Percentiles rank a stretch among this genome's conserved stretches.
Conservation (phyloP, 2,888 invertebrate genomes). For the Drosophila lacicola region DNA sequence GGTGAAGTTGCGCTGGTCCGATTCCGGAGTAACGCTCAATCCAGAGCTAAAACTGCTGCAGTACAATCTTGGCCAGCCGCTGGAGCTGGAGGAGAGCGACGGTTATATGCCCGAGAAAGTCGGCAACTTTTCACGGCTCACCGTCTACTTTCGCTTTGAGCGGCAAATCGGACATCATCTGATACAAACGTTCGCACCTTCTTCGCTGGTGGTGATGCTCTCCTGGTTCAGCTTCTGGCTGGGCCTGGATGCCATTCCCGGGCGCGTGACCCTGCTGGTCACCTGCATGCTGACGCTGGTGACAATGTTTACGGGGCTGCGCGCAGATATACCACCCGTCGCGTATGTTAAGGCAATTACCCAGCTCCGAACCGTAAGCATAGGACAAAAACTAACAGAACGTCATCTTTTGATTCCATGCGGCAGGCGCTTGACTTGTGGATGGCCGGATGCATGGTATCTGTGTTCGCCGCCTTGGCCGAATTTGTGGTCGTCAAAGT, state of each 20-base stretch:
- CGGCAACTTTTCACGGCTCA: constrained; percentile 92
- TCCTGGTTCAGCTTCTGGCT: constrained; percentile 96
- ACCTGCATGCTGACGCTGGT: constrained; percentile 94
- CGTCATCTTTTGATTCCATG: constrained; percentile 21
- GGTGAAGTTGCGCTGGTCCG: constrained; percentile 91
- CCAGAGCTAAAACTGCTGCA: constrained; percentile 92
- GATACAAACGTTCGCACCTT: constrained; percentile 94
- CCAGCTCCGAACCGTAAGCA: background rate
- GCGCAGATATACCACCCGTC: constrained; percentile 93
- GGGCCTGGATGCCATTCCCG: constrained; percentile 93
- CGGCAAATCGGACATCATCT: constrained; percentile 93
- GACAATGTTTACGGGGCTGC: constrained; percentile 93
- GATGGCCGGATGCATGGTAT: constrained; percentile 96
- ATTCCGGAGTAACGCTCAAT: constrained; percentile 91
- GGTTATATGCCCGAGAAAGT: constrained; percentile 92
- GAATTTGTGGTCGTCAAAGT: constrained; percentile 94
- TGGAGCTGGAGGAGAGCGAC: constrained; percentile 90
- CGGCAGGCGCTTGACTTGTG: constrained; percentile 92
- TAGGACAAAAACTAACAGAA: background rate
- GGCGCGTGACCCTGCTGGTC: constrained; percentile 91
- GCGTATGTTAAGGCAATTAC: constrained; percentile 92
- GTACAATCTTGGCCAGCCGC: constrained; percentile 91
- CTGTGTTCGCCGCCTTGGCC: constrained; percentile 92
- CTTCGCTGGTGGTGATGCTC: constrained; percentile 92
- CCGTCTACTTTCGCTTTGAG: constrained; percentile 92